These are phyloP conservation scores for Chiloscyllium punctatum DNA, from an alignment of 2,797 vertebrate genomes.

Conservation along the genomic window DNA sequence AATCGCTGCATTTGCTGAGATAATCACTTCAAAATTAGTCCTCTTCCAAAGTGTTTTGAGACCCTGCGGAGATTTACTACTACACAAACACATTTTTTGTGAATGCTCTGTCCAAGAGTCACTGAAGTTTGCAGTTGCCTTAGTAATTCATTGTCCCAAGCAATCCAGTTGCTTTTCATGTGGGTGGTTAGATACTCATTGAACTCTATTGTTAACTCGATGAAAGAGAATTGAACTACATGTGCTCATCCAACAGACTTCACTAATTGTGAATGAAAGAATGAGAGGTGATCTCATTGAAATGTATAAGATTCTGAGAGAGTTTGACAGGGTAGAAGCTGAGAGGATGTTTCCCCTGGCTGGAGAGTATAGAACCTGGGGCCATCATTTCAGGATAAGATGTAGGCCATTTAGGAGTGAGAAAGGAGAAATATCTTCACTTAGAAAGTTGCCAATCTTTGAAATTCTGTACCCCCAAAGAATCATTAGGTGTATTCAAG, in stretches of 20 bases:
- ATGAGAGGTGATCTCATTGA: background rate
- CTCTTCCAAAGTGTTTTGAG: background rate
- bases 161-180: background rate
- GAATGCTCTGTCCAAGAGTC: background rate
- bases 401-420: background rate
- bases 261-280: background rate
- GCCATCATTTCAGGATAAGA: background rate
- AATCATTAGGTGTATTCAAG: background rate
- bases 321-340: background rate
- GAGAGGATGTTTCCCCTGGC: background rate
- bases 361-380: background rate
- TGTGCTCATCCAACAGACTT: background rate
- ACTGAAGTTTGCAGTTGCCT: background rate
- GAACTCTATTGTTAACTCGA: background rate
- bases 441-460: background rate
- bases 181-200: background rate
- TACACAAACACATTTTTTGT: background rate
- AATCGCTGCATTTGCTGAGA: background rate
- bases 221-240: background rate
- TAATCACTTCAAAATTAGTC: background rate
- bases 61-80: background rate
- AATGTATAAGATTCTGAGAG: background rate
- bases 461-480: background rate
- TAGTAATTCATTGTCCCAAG: background rate
- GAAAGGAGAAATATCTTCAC: background rate